Evolutionary conservation across 2,888 invertebrate genomes (phyloP).

Genomic region (Scaptomyza caliginosa): DNA sequence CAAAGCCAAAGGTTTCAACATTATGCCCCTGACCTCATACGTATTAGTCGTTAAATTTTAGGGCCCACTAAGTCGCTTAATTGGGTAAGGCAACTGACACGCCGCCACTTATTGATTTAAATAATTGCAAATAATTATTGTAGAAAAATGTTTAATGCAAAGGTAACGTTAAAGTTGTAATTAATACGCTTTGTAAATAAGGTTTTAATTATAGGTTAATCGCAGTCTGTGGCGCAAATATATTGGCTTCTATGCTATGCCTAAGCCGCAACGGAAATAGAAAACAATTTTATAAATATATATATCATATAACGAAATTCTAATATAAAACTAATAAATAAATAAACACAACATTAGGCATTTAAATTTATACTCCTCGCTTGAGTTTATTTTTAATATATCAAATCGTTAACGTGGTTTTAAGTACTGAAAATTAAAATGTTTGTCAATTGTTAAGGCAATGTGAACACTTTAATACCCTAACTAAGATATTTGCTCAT

Average conservation of each 20-base stretch:
- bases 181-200: not conserved
- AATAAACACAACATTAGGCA: no score
- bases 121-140: not conserved
- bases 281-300: constrained; percentile 28
- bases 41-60: not conserved
- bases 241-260: constrained; percentile 18
- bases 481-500: no score
- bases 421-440: no score
- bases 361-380: no score
- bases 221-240: constrained; percentile 11
- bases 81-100: not conserved
- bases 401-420: no score
- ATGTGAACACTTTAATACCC: no score
- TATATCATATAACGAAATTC: constrained; percentile 1
- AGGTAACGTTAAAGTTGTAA: no score
- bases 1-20: not conserved
- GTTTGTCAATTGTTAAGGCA: no score
- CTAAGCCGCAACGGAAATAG: no score
- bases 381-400: no score
- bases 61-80: not conserved
- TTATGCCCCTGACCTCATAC: not conserved
- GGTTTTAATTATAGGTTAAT: constrained; percentile 16
- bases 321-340: not conserved
- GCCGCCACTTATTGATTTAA: not conserved
- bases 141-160: not conserved